Evolutionary conservation across 2,888 invertebrate genomes (phyloP).

Genomic region (Argyresthia goedartella): DNA sequence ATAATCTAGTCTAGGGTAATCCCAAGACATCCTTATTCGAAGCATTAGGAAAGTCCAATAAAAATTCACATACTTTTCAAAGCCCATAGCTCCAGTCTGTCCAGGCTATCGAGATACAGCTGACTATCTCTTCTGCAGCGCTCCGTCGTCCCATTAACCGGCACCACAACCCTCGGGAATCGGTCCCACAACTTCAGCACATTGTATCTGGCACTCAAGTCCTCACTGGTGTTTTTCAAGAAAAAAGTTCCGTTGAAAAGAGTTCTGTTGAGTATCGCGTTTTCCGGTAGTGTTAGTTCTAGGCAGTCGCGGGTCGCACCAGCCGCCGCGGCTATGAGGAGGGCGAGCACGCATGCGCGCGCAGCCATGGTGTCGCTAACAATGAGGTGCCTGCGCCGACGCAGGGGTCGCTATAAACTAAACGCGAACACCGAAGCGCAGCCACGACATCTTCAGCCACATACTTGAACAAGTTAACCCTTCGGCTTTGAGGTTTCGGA

Average conservation of each 20-base stretch:
- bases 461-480: constrained; percentile 23
- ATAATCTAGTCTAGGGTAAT: no score
- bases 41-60: no score
- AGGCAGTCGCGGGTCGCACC: constrained; percentile 49
- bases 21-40: no score
- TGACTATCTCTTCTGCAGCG: constrained; percentile 55
- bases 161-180: constrained; percentile 56
- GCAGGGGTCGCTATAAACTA: constrained; percentile 4
- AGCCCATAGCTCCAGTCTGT: constrained; percentile 61
- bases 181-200: constrained; percentile 46
- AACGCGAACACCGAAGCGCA: neutral
- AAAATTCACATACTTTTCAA: constrained; percentile 58
- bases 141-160: constrained; percentile 53
- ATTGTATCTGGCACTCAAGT: constrained; percentile 33
- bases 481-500: constrained; percentile 17
- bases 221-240: constrained; percentile 35
- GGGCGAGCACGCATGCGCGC: constrained; percentile 48
- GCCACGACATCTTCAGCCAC: constrained; percentile 17
- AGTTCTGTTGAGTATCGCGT: constrained; percentile 33
- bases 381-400: constrained; percentile 32
- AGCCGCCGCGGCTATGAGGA: constrained; percentile 24
- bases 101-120: constrained; percentile 42
- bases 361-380: constrained; percentile 43
- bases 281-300: constrained; percentile 46
- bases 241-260: constrained; percentile 41